These are phyloP conservation scores for Anorthoa munda DNA, from an alignment of 2,888 invertebrate species.

Conservation along the genomic window DNA sequence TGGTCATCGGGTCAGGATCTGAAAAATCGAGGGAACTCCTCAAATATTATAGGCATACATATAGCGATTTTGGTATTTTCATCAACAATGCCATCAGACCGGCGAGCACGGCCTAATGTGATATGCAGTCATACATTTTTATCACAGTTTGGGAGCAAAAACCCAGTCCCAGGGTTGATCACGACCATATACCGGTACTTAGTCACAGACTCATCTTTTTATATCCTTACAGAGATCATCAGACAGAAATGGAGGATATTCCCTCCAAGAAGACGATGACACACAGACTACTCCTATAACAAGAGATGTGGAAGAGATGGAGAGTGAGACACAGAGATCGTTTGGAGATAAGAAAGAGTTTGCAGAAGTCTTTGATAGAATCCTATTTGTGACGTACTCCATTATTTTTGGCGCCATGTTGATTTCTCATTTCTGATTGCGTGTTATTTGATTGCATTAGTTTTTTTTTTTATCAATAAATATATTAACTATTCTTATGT, in stretches of 20 bases:
- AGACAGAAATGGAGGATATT: constrained; percentile 74
- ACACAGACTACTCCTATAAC: constrained; percentile 67
- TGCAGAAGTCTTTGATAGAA: constrained; percentile 81
- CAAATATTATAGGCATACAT: too few relatives aligned
- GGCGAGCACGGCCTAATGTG: too few relatives aligned
- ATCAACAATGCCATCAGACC: too few relatives aligned
- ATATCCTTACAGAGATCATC: constrained; percentile 70
- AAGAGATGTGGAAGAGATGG: constrained; percentile 82
- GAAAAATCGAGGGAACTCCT: too few relatives aligned
- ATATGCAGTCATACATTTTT: too few relatives aligned
- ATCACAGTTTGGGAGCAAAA: too few relatives aligned
- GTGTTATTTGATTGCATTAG: background rate
- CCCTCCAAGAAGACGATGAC: constrained; percentile 79
- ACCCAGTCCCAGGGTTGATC: background rate
- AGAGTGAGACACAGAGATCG: constrained; percentile 72
- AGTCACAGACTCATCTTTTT: background rate
- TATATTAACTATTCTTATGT: background rate
- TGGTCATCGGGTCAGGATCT: too few relatives aligned
- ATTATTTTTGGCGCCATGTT: constrained; percentile 79
- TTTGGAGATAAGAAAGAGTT: constrained; percentile 77
- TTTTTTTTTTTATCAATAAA: background rate
- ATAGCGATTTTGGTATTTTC: too few relatives aligned
- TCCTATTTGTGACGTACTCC: constrained; percentile 80
- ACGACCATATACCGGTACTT: background rate
- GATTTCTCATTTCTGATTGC: constrained; percentile 76